Conservation (phyloP, 1,140 invertebrate species). For the Drosophila malerkotliana region DNA sequence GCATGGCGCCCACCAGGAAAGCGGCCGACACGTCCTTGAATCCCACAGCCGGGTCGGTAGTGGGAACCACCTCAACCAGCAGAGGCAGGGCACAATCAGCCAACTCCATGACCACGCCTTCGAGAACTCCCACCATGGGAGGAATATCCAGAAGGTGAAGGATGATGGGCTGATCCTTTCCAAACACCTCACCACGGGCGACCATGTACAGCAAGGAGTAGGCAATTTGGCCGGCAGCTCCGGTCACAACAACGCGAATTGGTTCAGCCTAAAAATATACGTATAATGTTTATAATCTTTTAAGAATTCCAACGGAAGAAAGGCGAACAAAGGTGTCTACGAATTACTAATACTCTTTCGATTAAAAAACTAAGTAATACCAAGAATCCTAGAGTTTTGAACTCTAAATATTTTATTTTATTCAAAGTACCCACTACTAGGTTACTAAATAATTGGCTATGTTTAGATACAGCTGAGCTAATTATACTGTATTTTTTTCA, state of each 20-base stretch:
- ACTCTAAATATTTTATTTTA: too few species aligned
- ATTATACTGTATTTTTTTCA: conserved; percentile 22
- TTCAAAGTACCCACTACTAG: too few species aligned
- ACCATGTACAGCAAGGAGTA: conserved; percentile 98
- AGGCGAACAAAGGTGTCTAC: too few species aligned
- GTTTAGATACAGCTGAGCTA: conserved; percentile 24
- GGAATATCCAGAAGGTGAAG: conserved; percentile 98
- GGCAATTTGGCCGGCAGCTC: conserved; percentile 99
- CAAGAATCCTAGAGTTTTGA: too few species aligned
- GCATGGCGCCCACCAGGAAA: conserved; percentile 99
- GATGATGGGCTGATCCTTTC: conserved; percentile 93
- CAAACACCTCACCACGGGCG: conserved; percentile 98
- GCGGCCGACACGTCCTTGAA: conserved; percentile 99
- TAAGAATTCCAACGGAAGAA: too few species aligned
- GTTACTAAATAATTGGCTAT: not conserved
- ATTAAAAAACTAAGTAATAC: too few species aligned
- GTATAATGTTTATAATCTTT: too few species aligned
- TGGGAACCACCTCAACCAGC: conserved; percentile 92
- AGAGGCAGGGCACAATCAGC: conserved; percentile 98
- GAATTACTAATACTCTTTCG: too few species aligned
- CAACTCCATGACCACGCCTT: conserved; percentile 99
- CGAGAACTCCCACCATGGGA: conserved; percentile 96
- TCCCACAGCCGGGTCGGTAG: conserved; percentile 93
- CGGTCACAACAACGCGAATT: conserved; percentile 97
- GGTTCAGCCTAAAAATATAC: conserved; percentile 85